A percentile compares a stretch with the other conserved stretches of the same genome.
phyloP scores from a whole-genome alignment of 1,140 invertebrate genomes.

The Penaeus vannamei region DNA sequence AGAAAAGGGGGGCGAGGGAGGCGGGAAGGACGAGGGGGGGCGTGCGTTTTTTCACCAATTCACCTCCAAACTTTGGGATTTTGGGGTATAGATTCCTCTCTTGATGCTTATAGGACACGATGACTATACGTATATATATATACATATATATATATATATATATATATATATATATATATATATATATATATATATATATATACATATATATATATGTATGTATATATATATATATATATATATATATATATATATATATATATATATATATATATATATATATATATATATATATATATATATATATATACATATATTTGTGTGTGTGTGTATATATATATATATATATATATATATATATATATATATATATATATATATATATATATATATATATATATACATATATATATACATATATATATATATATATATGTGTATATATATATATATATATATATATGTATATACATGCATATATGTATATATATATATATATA shows the following conservation, averaged over 20 bases:
- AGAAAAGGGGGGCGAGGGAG: too few species aligned
- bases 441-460: too few species aligned
- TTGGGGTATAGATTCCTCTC: too few species aligned
- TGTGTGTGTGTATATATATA: not conserved
- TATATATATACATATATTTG: slow-evolving; percentile 45
- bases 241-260: slow-evolving; percentile 28
- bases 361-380: slow-evolving; percentile 8
- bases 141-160: slow-evolving; percentile 55
- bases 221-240: slow-evolving; percentile 21
- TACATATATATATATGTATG: slow-evolving; percentile 4
- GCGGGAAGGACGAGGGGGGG: too few species aligned
- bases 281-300: slow-evolving; percentile 12
- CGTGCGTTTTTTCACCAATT: too few species aligned
- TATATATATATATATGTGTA: slow-evolving; percentile 14
- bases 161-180: slow-evolving; percentile 56
- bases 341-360: not conserved
- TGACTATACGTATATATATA: slow-evolving; percentile 49
- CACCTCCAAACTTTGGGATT: too few species aligned
- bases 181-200: slow-evolving; percentile 54
- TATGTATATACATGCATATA: not conserved
- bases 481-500: slow-evolving; percentile 38
- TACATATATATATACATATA: not conserved
- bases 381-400: slow-evolving; percentile 29
- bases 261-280: slow-evolving; percentile 42
- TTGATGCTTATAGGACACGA: too few species aligned